These are phyloP conservation scores for Nasonia giraulti DNA, from an alignment of 1,140 invertebrate species.

Conservation along the genomic window DNA sequence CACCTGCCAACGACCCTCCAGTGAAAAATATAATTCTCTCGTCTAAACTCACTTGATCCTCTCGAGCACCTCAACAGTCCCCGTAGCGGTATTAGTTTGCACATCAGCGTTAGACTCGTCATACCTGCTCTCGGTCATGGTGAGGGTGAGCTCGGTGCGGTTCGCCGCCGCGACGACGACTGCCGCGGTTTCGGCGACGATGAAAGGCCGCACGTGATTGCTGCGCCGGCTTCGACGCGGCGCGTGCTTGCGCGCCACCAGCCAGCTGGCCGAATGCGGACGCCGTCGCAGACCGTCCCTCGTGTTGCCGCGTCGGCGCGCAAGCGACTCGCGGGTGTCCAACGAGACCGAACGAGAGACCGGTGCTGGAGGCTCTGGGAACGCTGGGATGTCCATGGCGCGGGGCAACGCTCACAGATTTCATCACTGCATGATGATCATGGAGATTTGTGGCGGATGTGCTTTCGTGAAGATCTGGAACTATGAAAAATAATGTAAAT, in stretches of 20 bases:
- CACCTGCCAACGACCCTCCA: too few relatives aligned
- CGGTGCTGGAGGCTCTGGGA: constrained; percentile 64
- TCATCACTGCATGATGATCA: neutral
- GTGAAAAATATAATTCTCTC: neutral
- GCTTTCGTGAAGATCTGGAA: too few relatives aligned
- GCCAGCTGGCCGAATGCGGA: constrained; percentile 39
- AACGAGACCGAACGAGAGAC: constrained; percentile 42
- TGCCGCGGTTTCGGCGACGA: constrained; percentile 23
- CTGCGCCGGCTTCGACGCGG: constrained; percentile 34
- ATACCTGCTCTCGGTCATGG: constrained; percentile 19
- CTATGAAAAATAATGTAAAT: too few relatives aligned
- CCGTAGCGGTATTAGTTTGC: neutral
- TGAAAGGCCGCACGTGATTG: constrained; percentile 49
- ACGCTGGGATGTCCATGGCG: constrained; percentile 66
- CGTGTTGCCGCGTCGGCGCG: constrained; percentile 10
- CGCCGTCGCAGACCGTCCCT: neutral
- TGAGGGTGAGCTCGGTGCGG: neutral
- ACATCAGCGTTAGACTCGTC: neutral
- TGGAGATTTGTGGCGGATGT: too few relatives aligned
- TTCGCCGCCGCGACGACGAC: neutral
- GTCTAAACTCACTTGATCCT: neutral
- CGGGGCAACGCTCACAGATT: too few relatives aligned
- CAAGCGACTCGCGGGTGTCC: neutral
- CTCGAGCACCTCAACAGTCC: neutral
- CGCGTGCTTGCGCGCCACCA: constrained; percentile 14